A percentile compares a stretch with the other conserved stretches of the same genome.
These are phyloP conservation scores for Corvus hawaiiensis DNA, from an alignment of 2,113 vertebrate species.

Conservation along the genomic window DNA sequence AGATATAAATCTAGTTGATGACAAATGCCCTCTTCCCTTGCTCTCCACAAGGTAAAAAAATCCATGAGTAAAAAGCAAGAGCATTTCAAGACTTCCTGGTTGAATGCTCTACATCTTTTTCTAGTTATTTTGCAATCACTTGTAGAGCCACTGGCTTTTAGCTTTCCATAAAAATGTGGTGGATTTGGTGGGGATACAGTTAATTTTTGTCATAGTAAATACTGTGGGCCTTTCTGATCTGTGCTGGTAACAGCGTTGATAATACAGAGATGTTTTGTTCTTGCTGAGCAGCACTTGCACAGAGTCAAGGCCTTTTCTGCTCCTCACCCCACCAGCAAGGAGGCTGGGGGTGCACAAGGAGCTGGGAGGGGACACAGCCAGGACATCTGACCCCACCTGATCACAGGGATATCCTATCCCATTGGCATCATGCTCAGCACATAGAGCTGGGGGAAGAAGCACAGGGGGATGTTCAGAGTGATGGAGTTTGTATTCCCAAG, in stretches of 20 bases:
- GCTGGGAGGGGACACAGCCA: fast-evolving
- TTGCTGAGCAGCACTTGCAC: neutral
- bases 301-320: neutral
- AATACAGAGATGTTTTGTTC: neutral
- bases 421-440: neutral
- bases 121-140: neutral
- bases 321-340: neutral
- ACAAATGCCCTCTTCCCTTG: neutral
- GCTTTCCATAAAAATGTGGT: neutral
- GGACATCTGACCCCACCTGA: neutral
- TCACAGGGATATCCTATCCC: neutral
- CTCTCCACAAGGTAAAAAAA: neutral
- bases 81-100: neutral
- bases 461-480: neutral
- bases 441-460: neutral
- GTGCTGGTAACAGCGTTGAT: neutral
- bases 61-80: neutral
- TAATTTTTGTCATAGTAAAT: neutral
- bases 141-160: neutral
- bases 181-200: neutral
- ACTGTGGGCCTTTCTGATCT: neutral
- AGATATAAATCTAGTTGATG: neutral
- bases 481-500: neutral
- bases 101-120: neutral
- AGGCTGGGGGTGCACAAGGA: neutral